These are phyloP conservation scores for Ophthalmolycus amberensis DNA, from an alignment of 2,113 vertebrate species.

Conservation along the genomic window DNA sequence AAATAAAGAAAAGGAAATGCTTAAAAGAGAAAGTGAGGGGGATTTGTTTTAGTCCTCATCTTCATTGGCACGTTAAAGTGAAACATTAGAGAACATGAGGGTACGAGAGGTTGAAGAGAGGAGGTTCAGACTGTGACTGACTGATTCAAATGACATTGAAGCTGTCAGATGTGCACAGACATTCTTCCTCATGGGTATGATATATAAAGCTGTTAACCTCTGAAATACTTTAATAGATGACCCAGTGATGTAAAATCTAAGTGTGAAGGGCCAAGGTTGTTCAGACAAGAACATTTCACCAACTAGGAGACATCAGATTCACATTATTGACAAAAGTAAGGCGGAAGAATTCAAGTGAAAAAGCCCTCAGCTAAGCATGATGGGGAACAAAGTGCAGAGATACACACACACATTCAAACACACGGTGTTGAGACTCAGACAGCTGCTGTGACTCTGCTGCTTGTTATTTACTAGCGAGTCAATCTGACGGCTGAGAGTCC, in stretches of 20 bases:
- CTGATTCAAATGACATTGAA: neutral
- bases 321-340: neutral
- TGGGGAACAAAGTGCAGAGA: neutral
- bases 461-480: neutral
- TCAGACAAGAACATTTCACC: neutral
- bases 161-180: neutral
- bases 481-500: neutral
- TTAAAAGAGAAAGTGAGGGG: neutral
- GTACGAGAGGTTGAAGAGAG: neutral
- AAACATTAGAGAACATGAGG: constrained; percentile 4
- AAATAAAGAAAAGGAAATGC: neutral
- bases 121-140: neutral
- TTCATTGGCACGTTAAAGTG: neutral
- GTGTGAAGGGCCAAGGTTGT: no score
- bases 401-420: neutral
- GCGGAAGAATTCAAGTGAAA: neutral
- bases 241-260: no score
- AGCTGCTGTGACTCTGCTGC: neutral
- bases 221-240: neutral
- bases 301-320: neutral
- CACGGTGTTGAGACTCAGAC: neutral
- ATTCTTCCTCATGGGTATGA: neutral
- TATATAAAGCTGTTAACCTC: neutral
- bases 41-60: neutral
- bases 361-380: neutral